Conservation (phyloP, 2,888 invertebrate species). For the Cyclophora albipunctata region DNA sequence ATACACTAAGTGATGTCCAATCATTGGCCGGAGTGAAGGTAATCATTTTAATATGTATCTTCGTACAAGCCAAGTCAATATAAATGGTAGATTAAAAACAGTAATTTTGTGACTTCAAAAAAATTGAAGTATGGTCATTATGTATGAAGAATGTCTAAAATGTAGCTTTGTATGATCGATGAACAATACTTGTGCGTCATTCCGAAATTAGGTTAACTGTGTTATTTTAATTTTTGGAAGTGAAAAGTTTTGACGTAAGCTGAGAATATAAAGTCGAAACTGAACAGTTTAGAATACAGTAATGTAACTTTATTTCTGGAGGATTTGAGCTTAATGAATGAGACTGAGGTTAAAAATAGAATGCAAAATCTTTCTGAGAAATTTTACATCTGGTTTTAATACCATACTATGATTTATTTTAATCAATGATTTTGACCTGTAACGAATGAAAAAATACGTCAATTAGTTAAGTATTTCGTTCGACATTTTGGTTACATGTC, state of each 20-base stretch:
- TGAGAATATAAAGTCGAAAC: no score
- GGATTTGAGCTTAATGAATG: no score
- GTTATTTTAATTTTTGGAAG: background rate
- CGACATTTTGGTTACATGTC: no score
- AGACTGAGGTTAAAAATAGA: no score
- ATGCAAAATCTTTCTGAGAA: no score
- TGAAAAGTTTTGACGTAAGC: background rate
- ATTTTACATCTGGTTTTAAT: no score
- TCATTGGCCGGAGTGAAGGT: constrained; percentile 56
- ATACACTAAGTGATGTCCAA: constrained; percentile 59
- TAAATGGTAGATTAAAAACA: constrained; percentile 54
- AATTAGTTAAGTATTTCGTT: no score
- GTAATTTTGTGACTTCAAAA: constrained; percentile 44
- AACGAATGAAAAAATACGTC: no score
- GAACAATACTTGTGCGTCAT: background rate
- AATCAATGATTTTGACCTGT: no score
- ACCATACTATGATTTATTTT: no score
- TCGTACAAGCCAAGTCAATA: constrained; percentile 48
- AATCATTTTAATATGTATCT: constrained; percentile 57
- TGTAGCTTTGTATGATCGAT: background rate
- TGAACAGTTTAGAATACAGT: no score
- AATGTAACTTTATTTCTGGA: no score
- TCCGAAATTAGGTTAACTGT: background rate
- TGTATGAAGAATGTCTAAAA: background rate
- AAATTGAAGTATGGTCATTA: constrained; percentile 10